Evolutionary conservation across 2,888 invertebrate genomes (phyloP).

Genomic region (Tenthredo scrophulariae): DNA sequence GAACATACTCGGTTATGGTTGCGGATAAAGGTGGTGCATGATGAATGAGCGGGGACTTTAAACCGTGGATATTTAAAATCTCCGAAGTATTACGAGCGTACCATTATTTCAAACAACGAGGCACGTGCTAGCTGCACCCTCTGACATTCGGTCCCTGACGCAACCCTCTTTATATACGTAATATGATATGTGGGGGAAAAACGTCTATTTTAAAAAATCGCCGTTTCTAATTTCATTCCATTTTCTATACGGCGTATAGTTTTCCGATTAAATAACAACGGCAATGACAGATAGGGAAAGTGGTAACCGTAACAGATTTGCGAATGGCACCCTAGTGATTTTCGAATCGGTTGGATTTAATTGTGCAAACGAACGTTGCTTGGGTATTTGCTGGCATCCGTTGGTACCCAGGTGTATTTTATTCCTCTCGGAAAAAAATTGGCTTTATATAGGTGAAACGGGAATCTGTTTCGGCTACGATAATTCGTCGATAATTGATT

Average conservation of each 20-base stretch:
- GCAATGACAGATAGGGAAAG: background rate
- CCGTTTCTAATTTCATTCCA: background rate
- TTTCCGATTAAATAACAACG: constrained; percentile 8
- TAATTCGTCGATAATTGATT: constrained; percentile 28
- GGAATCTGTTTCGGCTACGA: background rate
- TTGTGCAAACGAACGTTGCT: constrained; percentile 6
- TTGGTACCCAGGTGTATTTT: constrained; percentile 20
- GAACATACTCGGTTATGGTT: background rate
- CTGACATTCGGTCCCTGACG: constrained; percentile 28
- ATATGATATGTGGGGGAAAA: constrained; percentile 12
- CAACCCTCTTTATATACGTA: constrained; percentile 4
- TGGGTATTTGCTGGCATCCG: background rate
- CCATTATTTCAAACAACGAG: constrained; percentile 9
- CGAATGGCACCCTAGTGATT: background rate
- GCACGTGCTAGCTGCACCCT: constrained; percentile 8
- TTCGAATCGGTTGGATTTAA: constrained; percentile 11
- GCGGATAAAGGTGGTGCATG: background rate
- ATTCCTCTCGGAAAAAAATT: background rate
- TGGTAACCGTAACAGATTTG: background rate
- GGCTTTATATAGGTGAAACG: background rate
- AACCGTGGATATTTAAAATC: background rate
- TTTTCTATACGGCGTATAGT: background rate
- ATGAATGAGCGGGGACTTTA: background rate
- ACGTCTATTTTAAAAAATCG: background rate
- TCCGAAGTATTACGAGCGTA: constrained; percentile 3